Conservation (phyloP, 2,888 invertebrate genomes). For the Ceraclea dissimilis region DNA sequence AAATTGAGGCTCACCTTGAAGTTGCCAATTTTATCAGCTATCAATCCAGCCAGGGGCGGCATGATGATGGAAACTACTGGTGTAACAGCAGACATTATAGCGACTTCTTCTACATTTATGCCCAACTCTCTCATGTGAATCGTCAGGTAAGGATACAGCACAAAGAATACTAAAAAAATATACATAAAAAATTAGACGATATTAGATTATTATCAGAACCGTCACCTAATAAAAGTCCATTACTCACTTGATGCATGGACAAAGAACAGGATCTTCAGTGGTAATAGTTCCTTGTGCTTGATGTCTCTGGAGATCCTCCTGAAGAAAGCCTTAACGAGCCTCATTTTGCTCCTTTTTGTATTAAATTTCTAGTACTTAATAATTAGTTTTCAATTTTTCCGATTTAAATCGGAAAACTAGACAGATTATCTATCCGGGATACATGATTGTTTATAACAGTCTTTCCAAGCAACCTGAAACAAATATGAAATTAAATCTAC, state of each 20-base stretch:
- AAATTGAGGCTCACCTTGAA: constrained; percentile 52
- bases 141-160: constrained; percentile 70
- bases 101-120: constrained; percentile 71
- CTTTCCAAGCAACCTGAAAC: no score
- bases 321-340: constrained; percentile 55
- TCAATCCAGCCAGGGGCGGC: constrained; percentile 68
- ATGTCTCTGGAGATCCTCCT: constrained; percentile 62
- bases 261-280: constrained; percentile 68
- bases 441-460: no score
- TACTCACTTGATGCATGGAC: constrained; percentile 70
- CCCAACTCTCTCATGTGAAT: constrained; percentile 75
- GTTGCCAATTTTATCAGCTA: constrained; percentile 74
- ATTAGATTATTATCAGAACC: not conserved
- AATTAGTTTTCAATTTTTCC: not conserved
- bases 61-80: constrained; percentile 69
- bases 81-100: constrained; percentile 71
- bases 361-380: not conserved
- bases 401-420: not conserved
- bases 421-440: no score
- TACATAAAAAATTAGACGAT: not conserved
- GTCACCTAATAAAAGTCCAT: not conserved
- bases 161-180: constrained; percentile 55
- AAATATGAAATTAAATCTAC: no score
- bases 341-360: constrained; percentile 39
- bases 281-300: constrained; percentile 62